Base-by-base conservation (phyloP, 2,113 vertebrate genomes). In the Camelus bactrianus region DNA sequence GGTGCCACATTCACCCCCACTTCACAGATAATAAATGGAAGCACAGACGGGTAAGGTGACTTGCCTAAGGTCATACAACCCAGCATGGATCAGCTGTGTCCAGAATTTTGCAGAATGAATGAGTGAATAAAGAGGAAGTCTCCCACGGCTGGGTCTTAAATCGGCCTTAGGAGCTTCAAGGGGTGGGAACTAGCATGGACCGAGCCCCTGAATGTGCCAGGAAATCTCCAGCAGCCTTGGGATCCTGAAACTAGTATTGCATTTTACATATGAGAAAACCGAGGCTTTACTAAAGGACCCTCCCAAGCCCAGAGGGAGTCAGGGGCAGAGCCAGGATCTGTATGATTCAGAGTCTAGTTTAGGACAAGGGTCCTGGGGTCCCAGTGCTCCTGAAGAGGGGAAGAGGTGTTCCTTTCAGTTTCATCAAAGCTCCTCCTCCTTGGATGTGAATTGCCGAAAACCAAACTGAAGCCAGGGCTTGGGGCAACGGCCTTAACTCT, bases 71-170 rank as follows among this genome's bases (percentile, higher is more conserved):
- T 93, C 69, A 15, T 6, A 20, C 0, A 60, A 35, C 89, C 56
- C 0, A 2, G 58, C 48, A 0, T 4, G 20, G 35, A 19, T 14
- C 85, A 11, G 42, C 60, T 8, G 17, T 26, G 22, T n/a, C 9
- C 30, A 58, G 50, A 75, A 50, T 38, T 72, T 60, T 67, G 35
- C 58, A 50, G 50, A 93, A 54, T 35, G 89, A 35, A 48, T 32
- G 67, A 9, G 32, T 69, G 54, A 56, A 8, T 5, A 30, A 42
- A 58, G 50, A 22, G 83, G 79, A 52, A n/a, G 12, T 24, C 8
- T 54, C 22, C 69, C 52, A 12, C 3, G 8, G 54, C 28, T 73
- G 16, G 12, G 52, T 65, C 60, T 85, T 46, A 20, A 64, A 42
- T 69, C 19, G 50, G 70, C 12, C 20, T 42, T 56, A 32, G 72